Conservation (phyloP, 2,113 vertebrate species). For the Ranitomeya variabilis region DNA sequence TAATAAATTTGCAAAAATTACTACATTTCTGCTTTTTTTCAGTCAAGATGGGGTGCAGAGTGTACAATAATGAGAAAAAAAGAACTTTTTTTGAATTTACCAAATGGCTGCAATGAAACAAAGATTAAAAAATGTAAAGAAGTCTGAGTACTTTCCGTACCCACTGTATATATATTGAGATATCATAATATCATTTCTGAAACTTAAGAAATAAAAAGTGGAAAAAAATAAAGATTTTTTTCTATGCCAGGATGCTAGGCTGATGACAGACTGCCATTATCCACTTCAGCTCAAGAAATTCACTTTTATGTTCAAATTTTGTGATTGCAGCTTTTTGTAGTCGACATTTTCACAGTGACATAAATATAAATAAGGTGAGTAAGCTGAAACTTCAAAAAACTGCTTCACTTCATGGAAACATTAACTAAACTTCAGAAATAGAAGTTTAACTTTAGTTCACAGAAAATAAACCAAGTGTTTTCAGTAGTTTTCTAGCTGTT, state of each 20-base stretch:
- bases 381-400: constrained; percentile 2
- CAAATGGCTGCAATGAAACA: no score
- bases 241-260: background rate
- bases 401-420: background rate
- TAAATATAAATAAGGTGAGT: background rate
- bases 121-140: no score
- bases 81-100: no score
- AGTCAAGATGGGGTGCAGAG: no score
- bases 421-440: background rate
- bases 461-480: no score
- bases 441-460: background rate
- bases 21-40: no score
- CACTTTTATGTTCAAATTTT: constrained; percentile 40
- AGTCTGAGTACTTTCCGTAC: no score
- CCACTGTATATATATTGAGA: no score
- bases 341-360: background rate
- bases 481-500: no score
- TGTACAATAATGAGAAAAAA: no score
- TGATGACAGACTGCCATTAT: constrained; percentile 36
- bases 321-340: constrained; percentile 30
- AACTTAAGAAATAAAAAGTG: background rate
- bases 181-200: background rate
- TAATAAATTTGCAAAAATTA: no score
- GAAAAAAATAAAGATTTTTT: background rate
- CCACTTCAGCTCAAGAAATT: constrained; percentile 17